Conservation (phyloP, 2,797 vertebrate genomes). For the Eulemur coronatus region DNA sequence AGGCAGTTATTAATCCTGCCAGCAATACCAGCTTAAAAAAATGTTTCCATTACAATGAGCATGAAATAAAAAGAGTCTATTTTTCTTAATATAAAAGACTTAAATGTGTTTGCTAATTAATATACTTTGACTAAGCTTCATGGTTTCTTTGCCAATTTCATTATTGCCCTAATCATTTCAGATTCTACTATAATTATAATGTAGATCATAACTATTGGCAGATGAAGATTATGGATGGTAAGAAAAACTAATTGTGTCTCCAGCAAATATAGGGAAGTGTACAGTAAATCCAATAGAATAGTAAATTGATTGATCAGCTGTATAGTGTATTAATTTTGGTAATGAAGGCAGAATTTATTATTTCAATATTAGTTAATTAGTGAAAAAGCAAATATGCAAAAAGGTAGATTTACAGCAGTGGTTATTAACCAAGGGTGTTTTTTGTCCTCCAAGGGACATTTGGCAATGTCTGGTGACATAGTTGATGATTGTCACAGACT, state of each 20-base stretch:
- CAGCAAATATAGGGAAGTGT: conserved; percentile 43
- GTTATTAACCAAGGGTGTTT: not conserved
- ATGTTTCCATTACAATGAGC: conserved; percentile 62
- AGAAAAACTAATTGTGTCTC: conserved; percentile 70
- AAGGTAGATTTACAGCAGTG: not conserved
- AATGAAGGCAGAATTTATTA: conserved; percentile 36
- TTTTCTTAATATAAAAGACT: conserved; percentile 72
- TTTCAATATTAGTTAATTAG: conserved; percentile 14
- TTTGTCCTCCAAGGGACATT: not conserved
- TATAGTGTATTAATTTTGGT: conserved; percentile 52
- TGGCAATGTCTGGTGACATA: not conserved
- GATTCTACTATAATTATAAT: conserved; percentile 70
- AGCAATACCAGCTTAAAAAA: conserved; percentile 63
- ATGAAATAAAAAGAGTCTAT: conserved; percentile 62
- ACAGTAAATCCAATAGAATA: conserved; percentile 45
- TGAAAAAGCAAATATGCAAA: not conserved
- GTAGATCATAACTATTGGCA: conserved; percentile 72
- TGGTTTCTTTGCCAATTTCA: conserved; percentile 67
- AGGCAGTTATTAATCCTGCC: conserved; percentile 61
- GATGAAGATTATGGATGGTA: conserved; percentile 63
- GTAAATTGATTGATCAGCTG: conserved; percentile 47
- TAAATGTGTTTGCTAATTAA: conserved; percentile 74
- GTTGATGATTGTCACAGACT: not conserved
- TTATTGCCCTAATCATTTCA: conserved; percentile 73
- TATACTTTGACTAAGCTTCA: conserved; percentile 67